Base-by-base conservation (phyloP, 2,888 invertebrate genomes). In the Dascillus cervinus region DNA sequence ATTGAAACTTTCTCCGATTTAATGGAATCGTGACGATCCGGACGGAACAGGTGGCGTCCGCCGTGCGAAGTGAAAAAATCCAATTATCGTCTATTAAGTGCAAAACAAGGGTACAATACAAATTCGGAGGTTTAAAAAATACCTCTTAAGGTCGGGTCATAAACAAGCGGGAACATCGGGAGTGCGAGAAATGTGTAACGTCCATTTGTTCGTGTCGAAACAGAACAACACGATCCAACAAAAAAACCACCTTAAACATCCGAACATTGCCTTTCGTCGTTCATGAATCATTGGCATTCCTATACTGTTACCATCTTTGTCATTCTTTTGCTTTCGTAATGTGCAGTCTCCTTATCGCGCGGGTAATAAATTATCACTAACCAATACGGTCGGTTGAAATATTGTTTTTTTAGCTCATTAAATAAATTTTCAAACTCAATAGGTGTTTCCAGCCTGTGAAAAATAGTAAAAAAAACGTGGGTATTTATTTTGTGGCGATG, bases 201-300 rank as follows among this genome's bases (percentile, higher is more conserved):
- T 62, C 56, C 58, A 61, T 61, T 60, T 62, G 60, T 62, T 55
- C 58, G 54, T 58, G 60, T 61, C 58, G 58, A 60, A 60, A 59
- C 56, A 55, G 49, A 59, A 59, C 56, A 59, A 51, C 56, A 61
- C 53, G 56, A 48, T 51, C 58, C 47, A 38, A 49, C 50, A 54
- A 49, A 57, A 58, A 56, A 57, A 47, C 47, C 45, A 50, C 50
- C 48, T 61, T 57, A 61, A 62, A 61, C 59, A 61, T 59, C 58
- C 49, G 56, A 62, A 62, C 60, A 60, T 61, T 55, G 60, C 55
- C 60, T 61, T 62, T 64, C 58, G 59, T 60, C 60, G 59, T 58
- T 47, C 59, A 61, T 64, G 62, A 62, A 64, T 63, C 64, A 63
- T 59, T 54, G 59, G 60, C 57, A 62, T 64, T 60, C 62, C 56